Evolutionary conservation across 2,113 vertebrate genomes (phyloP), one percentile per base, ranked within the genome.

Genomic region (Stegostoma tigrinum): DNA sequence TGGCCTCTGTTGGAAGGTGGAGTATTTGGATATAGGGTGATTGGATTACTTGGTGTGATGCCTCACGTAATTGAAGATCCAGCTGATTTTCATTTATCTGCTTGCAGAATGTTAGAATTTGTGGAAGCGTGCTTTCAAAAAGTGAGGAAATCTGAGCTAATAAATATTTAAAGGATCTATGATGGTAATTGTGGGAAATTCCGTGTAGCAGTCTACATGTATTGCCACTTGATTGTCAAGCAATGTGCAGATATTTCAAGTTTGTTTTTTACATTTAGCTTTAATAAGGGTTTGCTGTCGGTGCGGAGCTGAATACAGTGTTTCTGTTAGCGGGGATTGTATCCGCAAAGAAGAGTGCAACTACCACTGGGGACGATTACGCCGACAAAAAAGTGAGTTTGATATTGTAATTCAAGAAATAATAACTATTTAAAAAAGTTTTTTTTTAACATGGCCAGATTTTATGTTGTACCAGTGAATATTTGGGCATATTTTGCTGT

Each of bases 331-430:
- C 0, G 99, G 99, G 75, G 98, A 34, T 97, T 99, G 98, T 19
- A 96, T 99, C 30, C 98, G 99, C 0, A 98, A 97, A 15, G 99
- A 99, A 96, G 99, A 99, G 87, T 99, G 99, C 5, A 97, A 96
- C 67, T 98, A 98, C 94, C 99, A 99, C 97, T 99, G 98, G 98
- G 99, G 99, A 0, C 97, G 98, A 85, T 96, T 99, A 24, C 98
- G 99, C 90, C 97, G 98, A 96, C 98, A 98, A 96, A 98, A 98
- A 97, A 99, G 99, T 99, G 87, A 96, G 96, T 34, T 64, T 42
- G 52, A 27, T 70, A 4, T 7, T 7, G 30, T 95, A 6, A 34
- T 23, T 19, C 17, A 87, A 24, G 38, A 70, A 86, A 89, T 85
- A 30, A 85, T 42, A 78, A 70, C n/a, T 80, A 19, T 80, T 2